Conservation (phyloP, 2,888 invertebrate genomes). For the Achlya flavicornis region DNA sequence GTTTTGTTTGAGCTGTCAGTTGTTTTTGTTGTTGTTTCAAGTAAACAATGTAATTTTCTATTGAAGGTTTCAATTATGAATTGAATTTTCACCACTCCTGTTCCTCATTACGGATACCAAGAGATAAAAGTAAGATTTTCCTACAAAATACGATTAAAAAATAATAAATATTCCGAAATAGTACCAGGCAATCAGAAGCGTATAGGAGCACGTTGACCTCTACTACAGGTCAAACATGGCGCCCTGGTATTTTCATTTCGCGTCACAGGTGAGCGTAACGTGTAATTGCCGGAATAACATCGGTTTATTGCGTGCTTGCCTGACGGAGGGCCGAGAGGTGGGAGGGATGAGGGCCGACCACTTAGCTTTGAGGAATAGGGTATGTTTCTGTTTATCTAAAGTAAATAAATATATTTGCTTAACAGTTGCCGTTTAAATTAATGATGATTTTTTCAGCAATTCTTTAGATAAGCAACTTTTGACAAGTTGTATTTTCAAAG, state of each 20-base stretch:
- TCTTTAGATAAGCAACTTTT: no score
- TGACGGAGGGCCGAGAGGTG: slow-evolving; percentile 25
- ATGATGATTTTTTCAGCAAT: no score
- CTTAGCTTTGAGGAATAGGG: slow-evolving; percentile 8
- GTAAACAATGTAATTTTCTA: no score
- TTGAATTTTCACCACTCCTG: no score
- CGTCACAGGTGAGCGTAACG: slow-evolving; percentile 61
- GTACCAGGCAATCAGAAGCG: slow-evolving; percentile 40
- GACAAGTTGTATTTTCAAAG: no score
- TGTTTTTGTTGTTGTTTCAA: background rate
- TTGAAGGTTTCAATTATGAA: no score
- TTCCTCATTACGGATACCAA: no score
- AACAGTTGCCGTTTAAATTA: no score
- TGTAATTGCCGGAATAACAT: slow-evolving; percentile 57
- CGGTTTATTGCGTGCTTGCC: slow-evolving; percentile 56
- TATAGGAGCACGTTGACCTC: slow-evolving; percentile 23
- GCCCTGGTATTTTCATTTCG: slow-evolving; percentile 63
- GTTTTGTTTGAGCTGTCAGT: background rate
- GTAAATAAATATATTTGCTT: no score
- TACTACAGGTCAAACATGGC: slow-evolving; percentile 22
- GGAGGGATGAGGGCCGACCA: slow-evolving; percentile 8
- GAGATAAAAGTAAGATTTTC: no score
- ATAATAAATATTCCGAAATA: slow-evolving; percentile 10
- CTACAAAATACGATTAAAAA: background rate
- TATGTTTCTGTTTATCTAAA: background rate